phyloP scores from a whole-genome alignment of 2,113 vertebrate genomes.

The Ovibos moschatus region DNA sequence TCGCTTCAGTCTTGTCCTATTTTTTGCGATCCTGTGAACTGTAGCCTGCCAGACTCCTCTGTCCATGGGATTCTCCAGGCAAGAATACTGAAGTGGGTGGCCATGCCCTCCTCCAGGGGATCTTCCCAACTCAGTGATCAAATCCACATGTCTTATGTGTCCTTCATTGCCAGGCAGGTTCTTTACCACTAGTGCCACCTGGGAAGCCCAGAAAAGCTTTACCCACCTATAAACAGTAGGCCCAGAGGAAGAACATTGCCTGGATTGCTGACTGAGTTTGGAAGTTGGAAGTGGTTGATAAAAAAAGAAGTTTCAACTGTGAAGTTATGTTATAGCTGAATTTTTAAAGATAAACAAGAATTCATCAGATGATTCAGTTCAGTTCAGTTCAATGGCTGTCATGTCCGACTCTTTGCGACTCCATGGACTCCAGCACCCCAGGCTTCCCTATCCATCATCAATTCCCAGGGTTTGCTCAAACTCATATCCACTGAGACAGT shows the following conservation, averaged over 20 bases:
- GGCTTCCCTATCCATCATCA: not conserved
- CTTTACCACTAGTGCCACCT: not conserved
- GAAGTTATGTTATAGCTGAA: not conserved
- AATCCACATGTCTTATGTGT: not conserved
- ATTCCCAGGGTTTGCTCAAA: not conserved
- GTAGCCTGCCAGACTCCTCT: not conserved
- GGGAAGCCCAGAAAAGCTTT: not conserved
- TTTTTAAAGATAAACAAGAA: not conserved
- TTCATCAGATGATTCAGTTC: not conserved
- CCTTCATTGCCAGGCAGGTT: not conserved
- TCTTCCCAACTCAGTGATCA: not conserved
- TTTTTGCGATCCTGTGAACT: not conserved
- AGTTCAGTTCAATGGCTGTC: not conserved
- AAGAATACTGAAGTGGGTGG: not conserved
- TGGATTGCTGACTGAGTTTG: not conserved
- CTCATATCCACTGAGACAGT: not conserved
- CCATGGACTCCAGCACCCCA: not conserved
- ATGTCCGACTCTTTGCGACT: not conserved
- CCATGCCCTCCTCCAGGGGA: not conserved
- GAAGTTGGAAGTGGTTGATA: not conserved
- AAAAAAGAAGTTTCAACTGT: not conserved
- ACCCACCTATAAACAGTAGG: not conserved
- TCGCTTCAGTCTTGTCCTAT: not conserved
- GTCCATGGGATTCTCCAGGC: not conserved
- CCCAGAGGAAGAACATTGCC: not conserved